Evolutionary conservation across 2,797 vertebrate species (phyloP).

Genomic region (Crocidura indochinensis): DNA sequence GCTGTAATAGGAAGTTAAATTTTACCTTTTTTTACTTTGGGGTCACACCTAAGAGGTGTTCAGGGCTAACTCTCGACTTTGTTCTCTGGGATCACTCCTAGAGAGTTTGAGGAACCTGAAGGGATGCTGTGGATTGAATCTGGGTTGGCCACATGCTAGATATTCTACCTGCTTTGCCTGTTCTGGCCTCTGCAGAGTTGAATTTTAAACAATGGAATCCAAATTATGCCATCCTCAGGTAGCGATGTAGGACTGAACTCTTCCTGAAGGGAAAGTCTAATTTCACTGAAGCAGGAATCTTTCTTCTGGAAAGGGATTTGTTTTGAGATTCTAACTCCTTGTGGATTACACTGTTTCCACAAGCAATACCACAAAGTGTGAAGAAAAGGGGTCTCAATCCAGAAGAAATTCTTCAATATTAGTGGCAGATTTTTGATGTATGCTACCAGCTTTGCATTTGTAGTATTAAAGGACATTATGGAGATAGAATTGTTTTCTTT

Average conservation of each 20-base stretch:
- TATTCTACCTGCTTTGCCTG: too few relatives aligned
- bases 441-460: background rate
- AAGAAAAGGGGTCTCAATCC: background rate
- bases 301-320: background rate
- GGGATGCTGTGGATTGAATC: too few relatives aligned
- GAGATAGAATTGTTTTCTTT: constrained; percentile 54
- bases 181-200: too few relatives aligned
- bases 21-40: background rate
- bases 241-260: background rate
- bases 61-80: too few relatives aligned
- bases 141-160: too few relatives aligned
- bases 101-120: too few relatives aligned
- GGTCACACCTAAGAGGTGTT: too few relatives aligned
- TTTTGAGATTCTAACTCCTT: background rate
- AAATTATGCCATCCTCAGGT: background rate
- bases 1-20: background rate
- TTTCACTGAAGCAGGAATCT: background rate
- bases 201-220: background rate
- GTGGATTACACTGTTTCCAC: background rate
- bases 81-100: too few relatives aligned
- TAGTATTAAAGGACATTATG: constrained; percentile 18
- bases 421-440: background rate
- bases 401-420: constrained; percentile 36
- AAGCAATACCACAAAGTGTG: background rate
- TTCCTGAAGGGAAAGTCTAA: background rate